Evolutionary conservation across 1,140 invertebrate genomes (phyloP).

Genomic region (Bombyx mandarina): DNA sequence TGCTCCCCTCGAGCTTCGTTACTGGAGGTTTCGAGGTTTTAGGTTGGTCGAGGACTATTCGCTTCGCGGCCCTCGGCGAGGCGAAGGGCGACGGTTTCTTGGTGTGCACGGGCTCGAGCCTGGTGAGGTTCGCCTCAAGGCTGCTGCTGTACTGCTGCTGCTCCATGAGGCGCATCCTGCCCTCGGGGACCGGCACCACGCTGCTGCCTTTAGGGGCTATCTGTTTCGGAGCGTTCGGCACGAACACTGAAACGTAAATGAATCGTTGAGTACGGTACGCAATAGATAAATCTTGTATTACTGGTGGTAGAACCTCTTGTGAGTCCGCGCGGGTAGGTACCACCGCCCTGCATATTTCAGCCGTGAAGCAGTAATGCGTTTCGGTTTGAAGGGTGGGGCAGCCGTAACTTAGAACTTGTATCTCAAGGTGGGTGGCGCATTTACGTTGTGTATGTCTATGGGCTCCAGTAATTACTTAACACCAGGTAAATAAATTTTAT

Average conservation of each 20-base stretch:
- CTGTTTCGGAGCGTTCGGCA: conserved; percentile 47
- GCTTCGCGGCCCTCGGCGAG: conserved; percentile 22
- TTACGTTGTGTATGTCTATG: too few species aligned
- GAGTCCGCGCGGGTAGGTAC: too few species aligned
- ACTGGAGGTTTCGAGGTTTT: conserved; percentile 5
- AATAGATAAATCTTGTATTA: too few species aligned
- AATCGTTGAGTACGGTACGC: neutral
- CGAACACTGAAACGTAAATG: conserved; percentile 37
- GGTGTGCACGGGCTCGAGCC: conserved; percentile 34
- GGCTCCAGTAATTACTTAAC: too few species aligned
- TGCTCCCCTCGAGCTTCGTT: conserved; percentile 55
- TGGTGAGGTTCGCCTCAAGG: conserved; percentile 73
- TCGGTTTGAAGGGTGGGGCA: too few species aligned
- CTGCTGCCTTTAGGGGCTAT: conserved; percentile 43
- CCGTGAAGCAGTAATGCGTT: too few species aligned
- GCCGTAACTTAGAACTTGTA: too few species aligned
- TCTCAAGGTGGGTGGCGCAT: too few species aligned
- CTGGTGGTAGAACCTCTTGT: too few species aligned
- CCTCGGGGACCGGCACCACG: conserved; percentile 66
- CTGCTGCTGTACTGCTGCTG: conserved; percentile 72
- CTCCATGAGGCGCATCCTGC: conserved; percentile 69
- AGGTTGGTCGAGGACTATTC: conserved; percentile 11
- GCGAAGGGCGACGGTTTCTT: conserved; percentile 24
- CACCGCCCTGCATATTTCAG: too few species aligned
- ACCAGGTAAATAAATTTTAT: too few species aligned